A percentile compares a stretch with the other conserved stretches of the same genome.
phyloP scores from a whole-genome alignment of 2,797 vertebrate species.

The Enteromius fasciolatus region DNA sequence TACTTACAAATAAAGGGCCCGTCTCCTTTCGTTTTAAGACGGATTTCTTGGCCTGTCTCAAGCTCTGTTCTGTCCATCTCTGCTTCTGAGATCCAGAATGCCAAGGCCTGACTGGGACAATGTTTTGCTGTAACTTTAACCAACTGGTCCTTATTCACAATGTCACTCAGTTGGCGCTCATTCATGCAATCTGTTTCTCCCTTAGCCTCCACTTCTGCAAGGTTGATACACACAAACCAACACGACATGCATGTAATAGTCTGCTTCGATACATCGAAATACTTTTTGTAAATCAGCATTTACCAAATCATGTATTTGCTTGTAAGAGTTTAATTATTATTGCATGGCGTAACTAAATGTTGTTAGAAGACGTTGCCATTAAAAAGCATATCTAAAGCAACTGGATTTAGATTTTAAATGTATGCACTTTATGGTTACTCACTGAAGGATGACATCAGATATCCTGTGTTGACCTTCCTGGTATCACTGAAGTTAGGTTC shows the following conservation, averaged over 20 bases:
- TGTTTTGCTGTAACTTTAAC: conserved; percentile 75
- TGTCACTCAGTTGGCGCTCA: conserved; percentile 72
- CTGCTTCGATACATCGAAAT: neutral
- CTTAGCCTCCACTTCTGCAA: conserved; percentile 83
- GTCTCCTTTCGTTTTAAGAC: conserved; percentile 85
- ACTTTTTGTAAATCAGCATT: neutral
- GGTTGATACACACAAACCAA: conserved; percentile 13
- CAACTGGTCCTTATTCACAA: conserved; percentile 81
- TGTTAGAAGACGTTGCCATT: neutral
- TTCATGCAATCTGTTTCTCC: conserved; percentile 81
- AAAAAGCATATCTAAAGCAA: neutral
- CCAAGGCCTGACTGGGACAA: conserved; percentile 74
- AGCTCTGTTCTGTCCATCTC: conserved; percentile 84
- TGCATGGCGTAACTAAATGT: neutral
- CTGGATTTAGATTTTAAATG: neutral
- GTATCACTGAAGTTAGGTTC: conserved; percentile 88
- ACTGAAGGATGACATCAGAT: conserved; percentile 91
- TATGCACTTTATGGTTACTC: conserved; percentile 63
- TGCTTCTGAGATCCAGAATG: conserved; percentile 85
- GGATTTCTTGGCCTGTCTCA: conserved; percentile 78
- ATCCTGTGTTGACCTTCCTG: conserved; percentile 87
- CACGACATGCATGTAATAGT: neutral
- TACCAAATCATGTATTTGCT: neutral
- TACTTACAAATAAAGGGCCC: conserved; percentile 86
- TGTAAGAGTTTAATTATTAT: neutral